Evolutionary conservation across 1,140 invertebrate genomes (phyloP).

Genomic region (Microplitis demolitor): DNA sequence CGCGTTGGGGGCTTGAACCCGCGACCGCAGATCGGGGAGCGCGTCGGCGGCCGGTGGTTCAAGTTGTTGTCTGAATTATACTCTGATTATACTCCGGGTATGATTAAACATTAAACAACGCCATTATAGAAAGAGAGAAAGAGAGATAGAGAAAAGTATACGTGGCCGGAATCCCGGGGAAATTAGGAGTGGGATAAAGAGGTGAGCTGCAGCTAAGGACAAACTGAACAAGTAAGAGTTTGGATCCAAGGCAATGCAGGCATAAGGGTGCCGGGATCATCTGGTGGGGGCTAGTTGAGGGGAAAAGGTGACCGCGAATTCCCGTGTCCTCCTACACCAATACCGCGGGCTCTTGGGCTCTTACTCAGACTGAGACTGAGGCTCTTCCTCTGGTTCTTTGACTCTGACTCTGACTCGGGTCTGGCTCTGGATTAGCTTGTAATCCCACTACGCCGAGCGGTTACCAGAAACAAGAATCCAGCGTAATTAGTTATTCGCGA

Average conservation of each 20-base stretch:
- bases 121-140: conserved; percentile 46
- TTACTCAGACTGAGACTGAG: no score
- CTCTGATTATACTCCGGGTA: conserved; percentile 60
- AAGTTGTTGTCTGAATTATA: conserved; percentile 60
- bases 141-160: conserved; percentile 18
- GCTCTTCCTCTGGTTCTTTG: no score
- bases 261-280: no score
- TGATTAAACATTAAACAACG: conserved; percentile 63
- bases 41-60: conserved; percentile 38
- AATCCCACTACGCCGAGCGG: conserved; percentile 43
- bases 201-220: conserved; percentile 7
- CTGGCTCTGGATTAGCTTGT: conserved; percentile 53
- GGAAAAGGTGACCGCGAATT: conserved; percentile 50
- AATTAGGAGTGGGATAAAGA: conserved; percentile 5
- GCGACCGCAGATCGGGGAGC: conserved; percentile 26
- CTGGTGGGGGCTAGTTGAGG: conserved; percentile 11
- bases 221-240: not conserved
- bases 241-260: no score
- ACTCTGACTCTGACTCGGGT: conserved; percentile 25
- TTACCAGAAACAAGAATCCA: conserved; percentile 60
- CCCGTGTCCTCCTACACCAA: conserved; percentile 56
- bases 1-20: conserved; percentile 22
- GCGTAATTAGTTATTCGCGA: conserved; percentile 60
- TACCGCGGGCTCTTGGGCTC: no score
- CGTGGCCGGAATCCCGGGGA: conserved; percentile 17